A percentile compares a stretch with the other conserved stretches of the same genome.
phyloP scores from a whole-genome alignment of 2,888 invertebrate genomes.

The Epinotia ramella region DNA sequence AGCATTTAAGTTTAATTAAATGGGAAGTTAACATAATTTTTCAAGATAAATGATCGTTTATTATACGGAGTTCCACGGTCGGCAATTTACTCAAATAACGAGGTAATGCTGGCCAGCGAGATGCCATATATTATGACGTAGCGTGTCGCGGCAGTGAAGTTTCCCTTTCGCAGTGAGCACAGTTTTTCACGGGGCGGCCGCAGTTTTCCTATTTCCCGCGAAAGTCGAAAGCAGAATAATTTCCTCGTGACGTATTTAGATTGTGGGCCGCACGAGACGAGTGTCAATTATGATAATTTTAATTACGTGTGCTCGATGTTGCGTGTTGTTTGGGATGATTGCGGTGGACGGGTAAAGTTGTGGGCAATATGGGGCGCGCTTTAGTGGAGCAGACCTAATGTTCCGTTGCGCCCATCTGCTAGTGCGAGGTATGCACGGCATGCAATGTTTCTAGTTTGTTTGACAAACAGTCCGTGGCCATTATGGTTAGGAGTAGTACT shows the following conservation, averaged over 20 bases:
- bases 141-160: conserved; percentile 51
- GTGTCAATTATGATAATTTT: conserved; percentile 56
- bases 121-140: conserved; percentile 50
- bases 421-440: conserved; percentile 4
- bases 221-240: conserved; percentile 61
- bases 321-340: conserved; percentile 48
- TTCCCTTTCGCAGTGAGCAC: conserved; percentile 61
- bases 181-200: conserved; percentile 40
- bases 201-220: conserved; percentile 51
- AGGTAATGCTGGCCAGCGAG: neutral
- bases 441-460: conserved; percentile 18
- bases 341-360: conserved; percentile 22
- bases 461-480: conserved; percentile 7
- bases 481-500: neutral
- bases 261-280: conserved; percentile 53
- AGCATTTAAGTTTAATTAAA: conserved; percentile 26
- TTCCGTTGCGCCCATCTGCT: neutral
- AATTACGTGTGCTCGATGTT: conserved; percentile 50
- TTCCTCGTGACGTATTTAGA: conserved; percentile 50
- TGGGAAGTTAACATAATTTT: conserved; percentile 23
- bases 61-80: conserved; percentile 3
- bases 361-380: conserved; percentile 22
- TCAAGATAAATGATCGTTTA: conserved; percentile 17
- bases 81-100: neutral
- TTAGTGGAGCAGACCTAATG: conserved; percentile 31